Evolutionary conservation across 2,113 vertebrate species (phyloP).

Genomic region (Ranitomeya imitator): DNA sequence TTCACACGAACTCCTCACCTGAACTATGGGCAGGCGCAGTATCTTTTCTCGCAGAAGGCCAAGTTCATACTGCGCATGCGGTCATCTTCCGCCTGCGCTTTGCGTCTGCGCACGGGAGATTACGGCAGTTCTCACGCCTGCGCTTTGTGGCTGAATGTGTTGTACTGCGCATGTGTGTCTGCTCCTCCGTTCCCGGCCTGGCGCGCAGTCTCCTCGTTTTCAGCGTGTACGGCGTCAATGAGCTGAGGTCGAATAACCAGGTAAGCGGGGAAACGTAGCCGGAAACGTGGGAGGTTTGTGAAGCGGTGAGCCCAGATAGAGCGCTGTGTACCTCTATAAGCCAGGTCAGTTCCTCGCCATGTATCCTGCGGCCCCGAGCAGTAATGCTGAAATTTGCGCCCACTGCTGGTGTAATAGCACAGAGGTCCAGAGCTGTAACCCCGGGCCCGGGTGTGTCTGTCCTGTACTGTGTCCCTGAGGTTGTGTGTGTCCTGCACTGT

Average conservation of each 20-base stretch:
- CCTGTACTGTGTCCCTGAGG: too few species aligned
- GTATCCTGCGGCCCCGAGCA: too few species aligned
- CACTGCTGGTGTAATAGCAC: too few species aligned
- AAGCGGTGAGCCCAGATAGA: not conserved
- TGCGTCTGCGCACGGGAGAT: not conserved
- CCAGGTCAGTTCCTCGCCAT: too few species aligned
- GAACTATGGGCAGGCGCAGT: not conserved
- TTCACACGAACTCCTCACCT: not conserved
- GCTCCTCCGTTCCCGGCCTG: slow-evolving; percentile 15
- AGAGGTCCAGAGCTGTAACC: too few species aligned
- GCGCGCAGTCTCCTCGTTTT: slow-evolving; percentile 43
- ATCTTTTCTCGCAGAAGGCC: too few species aligned
- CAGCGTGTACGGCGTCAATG: slow-evolving; percentile 45
- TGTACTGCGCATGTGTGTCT: not conserved
- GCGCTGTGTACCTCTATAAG: not conserved
- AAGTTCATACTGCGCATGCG: not conserved
- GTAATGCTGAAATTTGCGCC: too few species aligned
- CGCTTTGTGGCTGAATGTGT: not conserved
- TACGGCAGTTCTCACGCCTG: slow-evolving; percentile 1
- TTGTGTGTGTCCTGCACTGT: too few species aligned
- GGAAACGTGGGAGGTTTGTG: not conserved
- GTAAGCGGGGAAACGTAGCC: not conserved
- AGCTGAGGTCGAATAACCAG: not conserved
- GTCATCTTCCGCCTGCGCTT: too few species aligned
- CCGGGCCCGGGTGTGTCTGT: too few species aligned